A percentile compares a stretch with the other conserved stretches of the same genome.
Evolutionary conservation across 92 coral and sea anemone genomes (phyloP).

Genomic region (Heteractis magnifica): DNA sequence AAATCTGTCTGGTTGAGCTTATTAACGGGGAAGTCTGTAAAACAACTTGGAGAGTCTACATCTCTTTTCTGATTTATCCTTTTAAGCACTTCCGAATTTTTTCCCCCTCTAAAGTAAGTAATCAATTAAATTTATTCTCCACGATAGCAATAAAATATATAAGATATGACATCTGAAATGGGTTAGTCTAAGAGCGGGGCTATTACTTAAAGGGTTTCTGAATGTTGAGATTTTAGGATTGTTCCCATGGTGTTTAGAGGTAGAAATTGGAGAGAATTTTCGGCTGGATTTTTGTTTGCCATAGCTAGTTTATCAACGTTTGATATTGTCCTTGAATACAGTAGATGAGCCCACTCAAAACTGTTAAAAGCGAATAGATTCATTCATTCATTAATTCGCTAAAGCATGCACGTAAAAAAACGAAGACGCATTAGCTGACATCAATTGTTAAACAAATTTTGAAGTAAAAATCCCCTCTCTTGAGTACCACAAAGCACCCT

Average conservation of each 20-base stretch:
- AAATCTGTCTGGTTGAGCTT: slow-evolving; percentile 36
- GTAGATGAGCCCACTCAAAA: background rate
- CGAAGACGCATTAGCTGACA: background rate
- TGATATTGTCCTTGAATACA: slow-evolving; percentile 4
- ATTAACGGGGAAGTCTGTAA: slow-evolving; percentile 29
- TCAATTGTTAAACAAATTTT: slow-evolving; percentile 8
- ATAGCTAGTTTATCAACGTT: background rate
- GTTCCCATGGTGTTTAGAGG: background rate
- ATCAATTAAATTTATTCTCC: slow-evolving; percentile 7
- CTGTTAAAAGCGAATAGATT: background rate
- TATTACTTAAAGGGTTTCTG: background rate
- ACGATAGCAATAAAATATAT: slow-evolving; percentile 5
- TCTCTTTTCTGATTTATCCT: slow-evolving; percentile 25
- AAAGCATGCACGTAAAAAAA: background rate
- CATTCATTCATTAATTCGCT: background rate
- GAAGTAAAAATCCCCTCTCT: background rate
- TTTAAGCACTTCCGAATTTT: slow-evolving; percentile 31
- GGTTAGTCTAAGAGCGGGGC: background rate
- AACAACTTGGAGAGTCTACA: slow-evolving; percentile 8
- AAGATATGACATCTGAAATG: background rate
- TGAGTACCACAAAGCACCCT: background rate
- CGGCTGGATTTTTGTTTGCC: background rate
- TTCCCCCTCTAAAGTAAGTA: slow-evolving; percentile 4
- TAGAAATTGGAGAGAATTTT: background rate
- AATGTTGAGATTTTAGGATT: slow-evolving; percentile 1